phyloP scores from a whole-genome alignment of 2,888 invertebrate species.

The Lasius platythorax region DNA sequence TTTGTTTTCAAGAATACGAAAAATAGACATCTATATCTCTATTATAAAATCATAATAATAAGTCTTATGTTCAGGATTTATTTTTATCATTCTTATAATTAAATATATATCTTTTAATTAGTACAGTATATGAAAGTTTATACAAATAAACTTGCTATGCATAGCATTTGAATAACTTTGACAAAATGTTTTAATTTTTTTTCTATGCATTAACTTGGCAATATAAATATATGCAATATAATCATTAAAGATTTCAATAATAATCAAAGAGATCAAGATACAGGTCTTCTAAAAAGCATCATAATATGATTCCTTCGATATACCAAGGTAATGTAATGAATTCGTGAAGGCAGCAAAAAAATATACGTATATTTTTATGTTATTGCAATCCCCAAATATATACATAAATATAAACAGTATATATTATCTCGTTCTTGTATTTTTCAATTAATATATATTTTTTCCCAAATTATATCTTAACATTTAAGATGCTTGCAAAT shows the following conservation, averaged over 20 bases:
- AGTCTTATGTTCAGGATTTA: background rate
- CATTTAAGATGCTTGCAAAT: background rate
- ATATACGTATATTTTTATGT: constrained; percentile 5
- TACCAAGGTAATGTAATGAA: constrained; percentile 8
- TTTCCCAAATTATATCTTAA: background rate
- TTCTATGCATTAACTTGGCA: background rate
- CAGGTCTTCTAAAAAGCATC: background rate
- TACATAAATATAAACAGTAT: background rate
- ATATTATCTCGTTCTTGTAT: background rate
- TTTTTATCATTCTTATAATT: background rate
- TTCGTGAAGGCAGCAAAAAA: background rate
- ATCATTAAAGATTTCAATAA: background rate
- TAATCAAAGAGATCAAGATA: background rate
- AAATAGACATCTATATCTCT: background rate
- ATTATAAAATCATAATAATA: background rate
- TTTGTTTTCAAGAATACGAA: background rate
- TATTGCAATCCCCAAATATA: background rate
- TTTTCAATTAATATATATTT: background rate
- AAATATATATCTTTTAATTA: background rate
- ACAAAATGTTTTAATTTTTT: background rate
- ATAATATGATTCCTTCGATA: background rate
- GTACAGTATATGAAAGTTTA: background rate
- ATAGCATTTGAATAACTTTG: background rate
- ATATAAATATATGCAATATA: background rate
- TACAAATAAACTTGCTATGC: background rate